Base-by-base conservation (phyloP, 2,113 vertebrate species). In the Oreocharis arfaki region DNA sequence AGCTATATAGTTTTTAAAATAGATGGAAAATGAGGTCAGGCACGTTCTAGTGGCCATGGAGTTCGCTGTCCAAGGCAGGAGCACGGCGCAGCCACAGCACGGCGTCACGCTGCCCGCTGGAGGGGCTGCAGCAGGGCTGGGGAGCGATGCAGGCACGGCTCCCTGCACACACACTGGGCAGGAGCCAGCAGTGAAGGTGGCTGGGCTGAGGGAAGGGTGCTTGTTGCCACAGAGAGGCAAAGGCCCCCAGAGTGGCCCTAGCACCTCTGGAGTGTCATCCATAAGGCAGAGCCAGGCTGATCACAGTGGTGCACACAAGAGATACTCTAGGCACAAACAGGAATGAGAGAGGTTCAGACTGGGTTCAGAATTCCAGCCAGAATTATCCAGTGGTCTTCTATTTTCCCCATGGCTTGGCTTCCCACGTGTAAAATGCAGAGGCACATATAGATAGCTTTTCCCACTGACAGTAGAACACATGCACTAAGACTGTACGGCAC, bases 31-130 rank as follows among this genome's bases (percentile, higher is more conserved):
- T 0, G 1, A 64, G 61, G 47, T 35, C 9, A 68, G 81, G 20
- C 17, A 24, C 1, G 0, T 89, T 80, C 32, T 17, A 37, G 49
- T 12, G 55, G 39, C 39, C 10, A 3, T 2, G 9, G n/a, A 30
- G 53, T 32, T 57, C 21, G 20, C 52, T 55, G 35, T 22, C 3
- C 2, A 20, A 28, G 35, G 79, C 91, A 50, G 71, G 35, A 83
- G 23, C 59, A n/a, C 0, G 0, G 32, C 2, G 1, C 39, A 41
- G 73, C 13, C 24, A 8, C 6, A 27, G 52, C 52, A 7, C 11
- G 32, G 35, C 7, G 1, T 19, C 61, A 22, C 0, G 0, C 10
- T 41, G 39, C 50, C 35, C 0, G 0, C 35, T 9, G 13, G 15
- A 61, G 74, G 22, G 52, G 57, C 63, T 73, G 57, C 49, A 20